Base-by-base conservation (phyloP, 2,113 vertebrate genomes). In the Dolichallabes microphthalmus region DNA sequence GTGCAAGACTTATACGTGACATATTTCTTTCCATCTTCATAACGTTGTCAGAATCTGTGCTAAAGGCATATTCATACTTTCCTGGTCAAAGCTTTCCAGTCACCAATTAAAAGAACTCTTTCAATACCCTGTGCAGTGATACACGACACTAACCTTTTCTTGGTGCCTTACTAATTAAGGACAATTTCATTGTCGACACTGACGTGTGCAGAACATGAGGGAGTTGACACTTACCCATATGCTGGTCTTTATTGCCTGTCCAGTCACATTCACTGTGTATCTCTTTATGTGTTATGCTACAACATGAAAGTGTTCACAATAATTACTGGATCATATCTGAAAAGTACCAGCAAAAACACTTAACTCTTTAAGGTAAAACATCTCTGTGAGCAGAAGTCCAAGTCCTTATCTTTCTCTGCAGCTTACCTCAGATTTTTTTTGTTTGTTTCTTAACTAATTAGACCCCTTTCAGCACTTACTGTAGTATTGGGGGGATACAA, bases 11-110 rank as follows among this genome's bases (percentile, higher is more conserved):
- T 85, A 89, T 81, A 85, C 81, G 87, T 90, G 91, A 92, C 92
- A 91, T 84, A 90, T 93, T 91, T 90, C 89, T 76, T 77, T 91
- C 89, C 90, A 91, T 91, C 92, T 93, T 92, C 87, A 76, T 88
- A 88, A 90, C 90, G 91, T 92, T 92, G 92, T 89, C 83, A 80
- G 82, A 86, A 86, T 73, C 74, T 19, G 55, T 52, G 86, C 83
- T 90, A 86, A 88, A 88, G 25, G 81, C 45, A 84, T 64, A 80
- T 63, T 76, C 87, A 53, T 77, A 76, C 80, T 84, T 82, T 87
- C 82, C 85, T 87, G 89, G 87, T 89, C 81, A 78, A 84, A 86
- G 89, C 71, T 80, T 89, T 84, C 55, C 80, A 71, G 87, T 88
- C 88, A 88, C 88, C 88, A 91, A 90, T 91, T 89, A 91, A 89